Evolutionary conservation across 2,888 invertebrate genomes (phyloP).

Genomic region (Meloe dianella): DNA sequence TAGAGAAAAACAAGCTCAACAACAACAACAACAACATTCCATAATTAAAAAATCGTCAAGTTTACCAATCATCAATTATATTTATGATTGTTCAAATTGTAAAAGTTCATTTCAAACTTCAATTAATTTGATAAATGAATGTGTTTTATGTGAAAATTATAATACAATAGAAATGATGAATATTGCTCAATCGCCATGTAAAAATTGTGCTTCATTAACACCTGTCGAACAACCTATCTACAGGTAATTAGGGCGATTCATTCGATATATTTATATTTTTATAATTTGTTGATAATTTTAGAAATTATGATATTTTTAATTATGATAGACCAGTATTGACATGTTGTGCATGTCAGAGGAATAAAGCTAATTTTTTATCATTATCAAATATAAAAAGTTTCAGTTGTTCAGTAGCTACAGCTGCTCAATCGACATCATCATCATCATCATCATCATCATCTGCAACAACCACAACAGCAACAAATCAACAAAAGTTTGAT

Average conservation of each 20-base stretch:
- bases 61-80: slow-evolving; percentile 36
- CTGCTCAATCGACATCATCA: not conserved
- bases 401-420: slow-evolving; percentile 54
- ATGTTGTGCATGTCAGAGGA: slow-evolving; percentile 51
- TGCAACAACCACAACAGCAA: not conserved
- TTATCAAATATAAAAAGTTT: slow-evolving; percentile 56
- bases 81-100: slow-evolving; percentile 39
- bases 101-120: slow-evolving; percentile 34
- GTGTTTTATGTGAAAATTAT: slow-evolving; percentile 50
- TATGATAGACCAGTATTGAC: slow-evolving; percentile 45
- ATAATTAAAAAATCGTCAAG: slow-evolving; percentile 35
- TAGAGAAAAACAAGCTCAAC: not conserved
- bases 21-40: slow-evolving; percentile 7
- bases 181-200: slow-evolving; percentile 55
- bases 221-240: slow-evolving; percentile 54
- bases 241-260: slow-evolving; percentile 13
- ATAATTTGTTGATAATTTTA: slow-evolving; percentile 12
- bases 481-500: slow-evolving; percentile 42
- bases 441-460: not conserved
- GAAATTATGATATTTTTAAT: slow-evolving; percentile 52
- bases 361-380: slow-evolving; percentile 49
- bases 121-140: slow-evolving; percentile 35
- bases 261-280: not conserved
- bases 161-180: slow-evolving; percentile 52
- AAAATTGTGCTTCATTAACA: slow-evolving; percentile 54